Evolutionary conservation across 2,113 vertebrate genomes (phyloP), one percentile per base, ranked within the genome.

Genomic region (Nesogale talazaci): DNA sequence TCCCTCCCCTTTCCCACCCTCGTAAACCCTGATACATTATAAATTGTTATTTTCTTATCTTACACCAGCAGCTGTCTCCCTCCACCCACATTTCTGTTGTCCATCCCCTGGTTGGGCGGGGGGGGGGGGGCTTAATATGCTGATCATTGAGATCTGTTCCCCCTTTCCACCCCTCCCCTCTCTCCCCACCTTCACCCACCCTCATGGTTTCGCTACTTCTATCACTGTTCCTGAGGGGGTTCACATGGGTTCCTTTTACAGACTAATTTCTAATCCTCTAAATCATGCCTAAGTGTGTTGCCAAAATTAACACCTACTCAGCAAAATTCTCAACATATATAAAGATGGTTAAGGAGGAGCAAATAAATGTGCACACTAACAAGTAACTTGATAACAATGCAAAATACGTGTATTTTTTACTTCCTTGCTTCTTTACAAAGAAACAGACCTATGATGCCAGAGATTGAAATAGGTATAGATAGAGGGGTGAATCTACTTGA

Each of bases 221-320:
- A 52, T 52, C 14, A 52, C 46, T 52, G 46, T 52, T 52, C 46
- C 46, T 52, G 10, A 52, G 46, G 46, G 46, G 46, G 10, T 52
- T 52, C 46, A 52, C n/a, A 86, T 7, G 61, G 15, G 86, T 88
- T 92, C 56, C 61, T 85, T 77, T 36, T 31, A 11, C 1, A 77
- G 83, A 92, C 61, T 92, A 81, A 89, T 57, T 93, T 89, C 90
- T 83, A 10, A 57, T 78, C 38, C 40, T 88, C 89, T 74, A 90
- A 81, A 65, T 84, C 93, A 89, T 78, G 63, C 11, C 34, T 46
- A 86, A 59, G 27, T 38, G 86, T 87, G 80, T 88, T 40, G 12
- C 89, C 69, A 83, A 36, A 80, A 84, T 61, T 87, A 84, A 56
- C 6, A 89, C 9, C 79, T 91, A 81, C 76, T 93, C 86, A 12